Evolutionary conservation across 2,797 vertebrate species (phyloP), one percentile per base, ranked within the genome.

Genomic region (Schizopygopsis pylzovi): DNA sequence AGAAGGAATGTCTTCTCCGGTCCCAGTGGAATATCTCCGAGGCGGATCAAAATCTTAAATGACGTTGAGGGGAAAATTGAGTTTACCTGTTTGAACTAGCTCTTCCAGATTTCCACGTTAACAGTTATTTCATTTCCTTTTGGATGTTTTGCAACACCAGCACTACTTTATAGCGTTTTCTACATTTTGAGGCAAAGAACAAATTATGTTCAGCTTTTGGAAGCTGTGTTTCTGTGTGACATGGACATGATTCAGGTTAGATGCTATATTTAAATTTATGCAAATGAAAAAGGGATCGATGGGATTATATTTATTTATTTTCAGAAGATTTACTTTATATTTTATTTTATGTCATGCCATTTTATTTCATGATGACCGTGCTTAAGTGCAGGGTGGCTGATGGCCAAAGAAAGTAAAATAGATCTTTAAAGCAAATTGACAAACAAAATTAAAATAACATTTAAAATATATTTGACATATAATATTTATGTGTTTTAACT

Each of bases 101-200:
- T 67, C 88, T 79, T 97, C 89, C 93, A 93, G 95, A 96, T 97
- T 97, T 97, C 95, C 94, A 95, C 93, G 94, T 96, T 94, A 95
- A 93, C 92, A 93, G 94, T 96, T 95, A 96, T 96, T 97, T 96
- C 90, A 97, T 96, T 96, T 97, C 95, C 96, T 94, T 92, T 93
- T 95, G 94, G 95, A 97, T 96, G 94, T 96, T 95, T 95, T 96
- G 96, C 94, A 95, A 94, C 92, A 93, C 94, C 95, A 96, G 95
- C 95, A 91, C 92, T 87, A 92, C 94, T 85, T 84, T 86, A 72
- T 15, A 85, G 13, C 63, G 70, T 81, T 83, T 79, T 72, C 18
- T 63, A 86, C 12, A 84, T 87, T 45, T 47, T 91, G 96, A 96
- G 96, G 96, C 70, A 83, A 83, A 49, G 61, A 91, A 94, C 93